Conservation (phyloP, 2,797 vertebrate genomes). For the Phrynocephalus guinanensis region DNA sequence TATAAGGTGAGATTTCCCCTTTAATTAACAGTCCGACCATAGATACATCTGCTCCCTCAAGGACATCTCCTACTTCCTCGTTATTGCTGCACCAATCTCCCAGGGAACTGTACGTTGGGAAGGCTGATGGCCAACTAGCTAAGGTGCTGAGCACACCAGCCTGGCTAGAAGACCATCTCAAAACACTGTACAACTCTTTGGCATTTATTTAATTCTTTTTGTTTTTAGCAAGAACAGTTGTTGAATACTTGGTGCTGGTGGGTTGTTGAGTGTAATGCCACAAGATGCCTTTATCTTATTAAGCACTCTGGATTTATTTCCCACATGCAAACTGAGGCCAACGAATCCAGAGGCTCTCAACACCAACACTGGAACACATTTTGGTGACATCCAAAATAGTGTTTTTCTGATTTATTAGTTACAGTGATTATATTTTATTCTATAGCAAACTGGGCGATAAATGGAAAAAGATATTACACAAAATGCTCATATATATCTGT, state of each 20-base stretch:
- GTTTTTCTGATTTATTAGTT: slow-evolving; percentile 48
- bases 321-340: slow-evolving; percentile 32
- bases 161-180: not conserved
- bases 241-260: slow-evolving; percentile 33
- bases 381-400: slow-evolving; percentile 39
- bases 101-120: too few species aligned
- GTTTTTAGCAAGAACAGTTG: slow-evolving; percentile 48
- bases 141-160: too few species aligned
- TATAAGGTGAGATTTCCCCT: too few species aligned
- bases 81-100: too few species aligned
- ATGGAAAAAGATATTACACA: slow-evolving; percentile 40
- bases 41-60: too few species aligned
- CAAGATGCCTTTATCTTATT: slow-evolving; percentile 40
- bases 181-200: slow-evolving; percentile 33
- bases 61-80: too few species aligned
- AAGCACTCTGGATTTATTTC: slow-evolving; percentile 42
- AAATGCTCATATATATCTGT: slow-evolving; percentile 21
- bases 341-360: slow-evolving; percentile 34
- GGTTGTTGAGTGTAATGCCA: slow-evolving; percentile 38
- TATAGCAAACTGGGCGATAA: slow-evolving; percentile 29
- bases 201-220: slow-evolving; percentile 42
- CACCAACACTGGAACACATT: slow-evolving; percentile 31
- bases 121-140: too few species aligned
- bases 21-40: too few species aligned
- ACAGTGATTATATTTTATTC: slow-evolving; percentile 39